A percentile compares a stretch with the other conserved stretches of the same genome.
These are phyloP conservation scores for Malthinus flaveolus DNA, from an alignment of 2,888 invertebrate genomes.

Conservation along the genomic window DNA sequence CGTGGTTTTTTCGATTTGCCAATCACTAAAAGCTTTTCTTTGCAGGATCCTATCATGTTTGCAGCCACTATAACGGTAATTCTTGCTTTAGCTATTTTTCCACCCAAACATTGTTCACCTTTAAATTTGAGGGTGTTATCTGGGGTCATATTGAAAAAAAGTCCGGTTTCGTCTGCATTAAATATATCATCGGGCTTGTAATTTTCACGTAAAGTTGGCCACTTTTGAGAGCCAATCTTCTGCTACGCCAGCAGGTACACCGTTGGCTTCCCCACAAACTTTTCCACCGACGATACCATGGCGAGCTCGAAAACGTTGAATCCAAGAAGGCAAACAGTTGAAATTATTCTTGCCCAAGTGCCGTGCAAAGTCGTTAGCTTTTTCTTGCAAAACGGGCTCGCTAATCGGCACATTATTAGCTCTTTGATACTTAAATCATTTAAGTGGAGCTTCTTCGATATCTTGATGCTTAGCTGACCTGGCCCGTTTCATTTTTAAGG, in stretches of 20 bases:
- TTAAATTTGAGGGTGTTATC: constrained; percentile 39
- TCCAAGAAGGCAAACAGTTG: constrained; percentile 32
- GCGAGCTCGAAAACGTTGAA: constrained; percentile 29
- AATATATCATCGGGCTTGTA: neutral
- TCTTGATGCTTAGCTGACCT: constrained; percentile 24
- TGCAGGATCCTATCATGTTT: constrained; percentile 38
- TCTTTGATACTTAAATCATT: constrained; percentile 28
- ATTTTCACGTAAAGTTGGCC: constrained; percentile 28
- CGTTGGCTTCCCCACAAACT: constrained; percentile 23
- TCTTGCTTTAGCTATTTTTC: constrained; percentile 40
- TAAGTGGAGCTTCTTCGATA: constrained; percentile 25
- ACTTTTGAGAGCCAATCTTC: constrained; percentile 27
- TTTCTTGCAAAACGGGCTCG: constrained; percentile 33
- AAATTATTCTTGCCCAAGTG: constrained; percentile 27
- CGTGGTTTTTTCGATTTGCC: constrained; percentile 28
- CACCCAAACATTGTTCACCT: constrained; percentile 39
- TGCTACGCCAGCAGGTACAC: constrained; percentile 20
- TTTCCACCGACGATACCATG: constrained; percentile 29
- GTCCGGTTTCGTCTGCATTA: too few relatives aligned
- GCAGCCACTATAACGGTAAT: constrained; percentile 35
- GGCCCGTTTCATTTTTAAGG: constrained; percentile 27
- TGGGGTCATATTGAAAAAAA: too few relatives aligned
- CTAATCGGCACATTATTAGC: constrained; percentile 26
- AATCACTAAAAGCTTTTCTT: constrained; percentile 29
- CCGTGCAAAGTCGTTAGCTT: constrained; percentile 30